phyloP scores from a whole-genome alignment of 2,888 invertebrate genomes.

The Fragum whitleyi region DNA sequence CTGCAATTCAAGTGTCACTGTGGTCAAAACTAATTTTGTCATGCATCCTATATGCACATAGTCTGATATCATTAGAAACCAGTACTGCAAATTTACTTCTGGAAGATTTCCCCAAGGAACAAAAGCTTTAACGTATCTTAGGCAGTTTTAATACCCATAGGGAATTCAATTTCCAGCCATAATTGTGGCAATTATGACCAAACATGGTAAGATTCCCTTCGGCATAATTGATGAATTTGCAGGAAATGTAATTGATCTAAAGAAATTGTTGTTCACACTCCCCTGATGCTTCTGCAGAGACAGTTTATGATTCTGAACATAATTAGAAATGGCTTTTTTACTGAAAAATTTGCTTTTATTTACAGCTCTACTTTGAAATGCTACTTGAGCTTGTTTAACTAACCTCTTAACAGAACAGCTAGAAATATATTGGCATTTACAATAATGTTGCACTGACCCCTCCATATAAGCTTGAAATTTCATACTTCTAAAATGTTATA shows the following conservation, averaged over 20 bases:
- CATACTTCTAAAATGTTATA: no score
- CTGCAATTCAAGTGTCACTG: no score
- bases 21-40: no score
- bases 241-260: conserved; percentile 23
- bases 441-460: no score
- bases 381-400: no score
- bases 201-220: conserved; percentile 15
- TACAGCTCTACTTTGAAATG: no score
- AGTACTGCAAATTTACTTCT: no score
- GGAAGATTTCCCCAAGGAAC: background rate
- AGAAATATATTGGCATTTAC: no score
- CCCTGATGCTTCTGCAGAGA: background rate
- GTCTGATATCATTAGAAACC: no score
- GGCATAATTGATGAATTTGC: conserved; percentile 27
- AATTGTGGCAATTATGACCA: conserved; percentile 48
- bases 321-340: background rate
- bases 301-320: conserved; percentile 2
- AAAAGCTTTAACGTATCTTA: conserved; percentile 3
- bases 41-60: no score
- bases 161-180: conserved; percentile 39
- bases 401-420: no score
- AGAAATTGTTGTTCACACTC: conserved; percentile 13
- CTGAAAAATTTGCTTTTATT: background rate
- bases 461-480: no score
- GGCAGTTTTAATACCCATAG: conserved; percentile 4